These are phyloP conservation scores for Heliconius aoede DNA, from an alignment of 2,888 invertebrate genomes.

Conservation along the genomic window DNA sequence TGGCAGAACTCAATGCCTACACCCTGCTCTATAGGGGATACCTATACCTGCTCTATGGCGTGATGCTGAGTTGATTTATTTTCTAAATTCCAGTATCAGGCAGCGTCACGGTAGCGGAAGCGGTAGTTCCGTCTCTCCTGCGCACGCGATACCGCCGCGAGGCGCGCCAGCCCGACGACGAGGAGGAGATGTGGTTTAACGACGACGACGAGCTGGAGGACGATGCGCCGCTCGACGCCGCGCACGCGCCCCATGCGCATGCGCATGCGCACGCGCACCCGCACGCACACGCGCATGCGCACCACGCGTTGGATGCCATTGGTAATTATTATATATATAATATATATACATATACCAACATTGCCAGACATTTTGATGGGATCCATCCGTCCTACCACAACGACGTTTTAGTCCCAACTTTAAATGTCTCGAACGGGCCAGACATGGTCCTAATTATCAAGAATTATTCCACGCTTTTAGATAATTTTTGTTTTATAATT, in stretches of 20 bases:
- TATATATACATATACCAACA: no score
- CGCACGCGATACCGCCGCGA: constrained; percentile 94
- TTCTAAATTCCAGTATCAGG: constrained; percentile 65
- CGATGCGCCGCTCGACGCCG: constrained; percentile 83
- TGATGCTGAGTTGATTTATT: no score
- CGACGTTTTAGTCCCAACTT: no score
- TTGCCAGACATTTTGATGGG: no score
- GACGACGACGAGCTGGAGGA: constrained; percentile 97
- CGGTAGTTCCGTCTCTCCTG: constrained; percentile 91
- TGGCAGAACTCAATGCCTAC: no score
- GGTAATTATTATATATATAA: constrained; percentile 54
- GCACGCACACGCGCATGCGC: constrained; percentile 55
- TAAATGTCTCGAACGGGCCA: no score
- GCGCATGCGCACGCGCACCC: constrained; percentile 58
- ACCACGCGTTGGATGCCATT: constrained; percentile 79
- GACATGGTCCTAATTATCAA: no score
- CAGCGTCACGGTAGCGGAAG: constrained; percentile 75
- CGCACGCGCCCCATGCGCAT: constrained; percentile 57
- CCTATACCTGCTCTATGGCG: no score
- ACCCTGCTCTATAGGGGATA: no score
- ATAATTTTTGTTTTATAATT: no score
- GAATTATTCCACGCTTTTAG: no score
- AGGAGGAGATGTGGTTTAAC: constrained; percentile 99
- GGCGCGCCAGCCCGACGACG: constrained; percentile 96
- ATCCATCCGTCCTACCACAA: no score